Base-by-base conservation (phyloP, 2,888 invertebrate species). In the Sphaerophoria rueppellii region DNA sequence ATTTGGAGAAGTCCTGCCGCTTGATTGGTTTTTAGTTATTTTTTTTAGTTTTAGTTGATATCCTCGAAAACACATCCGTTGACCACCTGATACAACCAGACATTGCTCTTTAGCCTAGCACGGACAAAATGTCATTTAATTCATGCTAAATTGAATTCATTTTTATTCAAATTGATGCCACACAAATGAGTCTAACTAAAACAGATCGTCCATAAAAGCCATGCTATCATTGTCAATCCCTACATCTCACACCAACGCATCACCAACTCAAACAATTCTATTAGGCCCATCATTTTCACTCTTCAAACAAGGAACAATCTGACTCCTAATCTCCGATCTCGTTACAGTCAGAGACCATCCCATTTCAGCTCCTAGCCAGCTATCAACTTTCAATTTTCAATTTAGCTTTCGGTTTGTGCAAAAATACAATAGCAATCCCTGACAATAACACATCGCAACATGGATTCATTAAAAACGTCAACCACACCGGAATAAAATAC, bases 401-500 rank as follows among this genome's bases (percentile, higher is more conserved):
- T 83, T 80, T 58, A 57, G 79, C 72, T 69, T 71, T 67, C 54
- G 37, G 48, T 46, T 70, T 14, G 58, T 46, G 40, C 57, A 43
- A 52, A 16, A 52, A 63, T 72, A 72, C 83, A 72, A 72, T n/a
- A 69, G 67, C 72, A 70, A 60, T 61, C 57, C 57, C 60, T 40
- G 71, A 72, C 72, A 65, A 71, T 79, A 79, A 79, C 75, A 72
- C 72, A 72, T 76, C 67, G 50, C 72, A 76, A 85, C 83, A 80
- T 72, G 72, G 72, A 85, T 85, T 85, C 80, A 80, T 80, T 80
- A 80, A 85, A 85, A 85, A 85, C 61, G 72, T 85, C 80, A 80
- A 85, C 83, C 83, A 35, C 80, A 85, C 80, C 83, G 80, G 72
- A 80, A 85, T 85, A 80, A 65, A 80, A 85, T 85, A 85, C 80